Evolutionary conservation across 2,797 vertebrate species (phyloP).

Genomic region (Falco rusticolus): DNA sequence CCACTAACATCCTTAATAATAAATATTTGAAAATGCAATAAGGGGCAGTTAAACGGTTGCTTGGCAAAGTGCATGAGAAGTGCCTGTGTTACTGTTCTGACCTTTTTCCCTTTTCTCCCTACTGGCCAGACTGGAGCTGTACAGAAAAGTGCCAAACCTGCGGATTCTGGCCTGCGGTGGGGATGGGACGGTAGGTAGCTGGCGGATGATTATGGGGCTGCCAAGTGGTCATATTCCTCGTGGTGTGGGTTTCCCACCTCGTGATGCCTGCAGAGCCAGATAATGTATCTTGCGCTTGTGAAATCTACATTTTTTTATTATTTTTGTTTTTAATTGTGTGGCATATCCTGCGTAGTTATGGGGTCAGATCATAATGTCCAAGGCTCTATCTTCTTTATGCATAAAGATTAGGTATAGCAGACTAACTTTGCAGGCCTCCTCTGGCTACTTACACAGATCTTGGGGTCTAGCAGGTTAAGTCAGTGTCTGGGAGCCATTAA

Average conservation of each 20-base stretch:
- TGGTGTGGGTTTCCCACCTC: neutral
- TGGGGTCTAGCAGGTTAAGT: neutral
- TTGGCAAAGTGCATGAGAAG: neutral
- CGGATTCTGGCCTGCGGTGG: constrained; percentile 96
- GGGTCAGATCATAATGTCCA: neutral
- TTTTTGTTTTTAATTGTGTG: neutral
- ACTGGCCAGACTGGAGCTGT: constrained; percentile 88
- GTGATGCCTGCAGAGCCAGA: neutral
- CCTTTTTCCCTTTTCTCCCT: neutral
- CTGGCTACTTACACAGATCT: neutral
- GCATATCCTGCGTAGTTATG: neutral
- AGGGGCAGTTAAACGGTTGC: neutral
- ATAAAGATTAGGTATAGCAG: neutral
- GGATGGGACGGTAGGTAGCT: constrained; percentile 90
- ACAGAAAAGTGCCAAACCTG: constrained; percentile 98
- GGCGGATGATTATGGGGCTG: too few species aligned
- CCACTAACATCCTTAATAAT: neutral
- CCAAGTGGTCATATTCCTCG: neutral
- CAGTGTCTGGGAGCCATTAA: neutral
- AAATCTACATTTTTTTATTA: neutral
- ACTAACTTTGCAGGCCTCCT: neutral
- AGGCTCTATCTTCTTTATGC: neutral
- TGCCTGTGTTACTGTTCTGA: neutral
- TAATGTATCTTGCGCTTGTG: accelerated
- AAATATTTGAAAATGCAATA: neutral